Base-by-base conservation (phyloP, 2,113 vertebrate genomes). In the Petromus typicus region DNA sequence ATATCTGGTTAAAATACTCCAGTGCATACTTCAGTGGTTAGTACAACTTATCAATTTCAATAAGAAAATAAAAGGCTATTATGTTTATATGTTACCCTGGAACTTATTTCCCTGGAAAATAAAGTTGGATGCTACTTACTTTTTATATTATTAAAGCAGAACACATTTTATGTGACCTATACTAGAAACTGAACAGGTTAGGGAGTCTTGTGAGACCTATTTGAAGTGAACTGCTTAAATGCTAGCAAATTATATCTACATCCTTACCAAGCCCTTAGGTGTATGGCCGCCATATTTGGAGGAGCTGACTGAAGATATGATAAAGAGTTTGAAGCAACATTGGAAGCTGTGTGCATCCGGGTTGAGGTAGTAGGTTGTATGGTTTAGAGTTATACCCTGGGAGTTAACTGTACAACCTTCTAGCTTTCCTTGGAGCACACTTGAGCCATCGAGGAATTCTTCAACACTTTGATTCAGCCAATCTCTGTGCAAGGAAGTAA, bases 351-450 rank as follows among this genome's bases (percentile, higher is more conserved):
- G 99, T 99, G 99, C 99, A 99, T 99, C 99, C 99, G 98, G 99
- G 99, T 99, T 99, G 99, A 99, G 99, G 99, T 99, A 99, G 99
- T 99, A 99, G 99, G 99, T 99, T 99, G 99, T 99, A 99, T 99
- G 99, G 99, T 99, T 99, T 99, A 99, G 99, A 99, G 99, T 99
- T 99, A 99, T 98, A 99, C 99, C 99, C 98, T 99, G 99, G 99
- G 99, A 99, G 99, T 99, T 99, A 99, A 99, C 99, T 99, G 99
- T 99, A 99, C 99, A 99, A 99, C 99, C 99, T 99, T 99, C 99
- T 99, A 99, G 99, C 99, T 99, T 99, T 99, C 99, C 99, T 99
- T 99, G 99, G 99, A 99, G 99, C 98, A 99, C 99, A 99, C 99
- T 99, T 98, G 99, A 99, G 98, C 99, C 99, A 98, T 99, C 99